phyloP scores from a whole-genome alignment of 2,113 vertebrate genomes.

The Amblyopsis rosae region DNA sequence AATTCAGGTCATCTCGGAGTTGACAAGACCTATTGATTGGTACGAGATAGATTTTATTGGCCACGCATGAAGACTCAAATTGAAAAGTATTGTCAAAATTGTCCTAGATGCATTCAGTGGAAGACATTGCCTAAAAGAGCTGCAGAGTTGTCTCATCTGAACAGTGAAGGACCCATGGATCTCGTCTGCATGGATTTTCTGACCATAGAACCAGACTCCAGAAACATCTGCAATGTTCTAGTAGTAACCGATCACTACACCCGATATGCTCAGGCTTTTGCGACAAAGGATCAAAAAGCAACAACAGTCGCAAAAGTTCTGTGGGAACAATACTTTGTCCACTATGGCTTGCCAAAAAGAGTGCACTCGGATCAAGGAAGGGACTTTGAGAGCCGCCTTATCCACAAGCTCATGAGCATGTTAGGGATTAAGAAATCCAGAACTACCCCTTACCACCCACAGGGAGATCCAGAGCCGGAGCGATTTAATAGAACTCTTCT shows the following conservation, averaged over 20 bases:
- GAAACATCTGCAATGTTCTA: conserved; percentile 3
- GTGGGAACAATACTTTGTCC: not conserved
- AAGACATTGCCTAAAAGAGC: conserved; percentile 3
- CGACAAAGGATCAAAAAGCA: conserved; percentile 4
- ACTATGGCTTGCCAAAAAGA: not conserved
- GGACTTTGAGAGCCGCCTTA: too few relatives aligned
- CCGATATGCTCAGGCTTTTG: conserved; percentile 5
- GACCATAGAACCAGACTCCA: conserved; percentile 11
- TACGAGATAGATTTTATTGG: conserved; percentile 19
- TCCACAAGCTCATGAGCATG: too few relatives aligned
- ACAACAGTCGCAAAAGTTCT: conserved; percentile 4
- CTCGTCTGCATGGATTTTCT: not conserved
- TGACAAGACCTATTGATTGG: conserved; percentile 15
- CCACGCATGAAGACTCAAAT: conserved; percentile 9
- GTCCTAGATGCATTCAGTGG: not conserved
- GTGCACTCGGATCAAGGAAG: not conserved
- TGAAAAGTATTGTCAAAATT: conserved; percentile 18
- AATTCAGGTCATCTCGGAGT: too few relatives aligned
- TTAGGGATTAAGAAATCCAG: too few relatives aligned
- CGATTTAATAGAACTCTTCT: conserved; percentile 10
- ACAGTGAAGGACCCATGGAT: conserved; percentile 6
- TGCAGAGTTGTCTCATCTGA: conserved; percentile 13
- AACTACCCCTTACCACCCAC: too few relatives aligned
- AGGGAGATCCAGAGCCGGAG: conserved; percentile 5
- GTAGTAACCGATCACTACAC: conserved; percentile 2